phyloP scores from a whole-genome alignment of 2,113 vertebrate genomes.

The Seriola rivoliana region DNA sequence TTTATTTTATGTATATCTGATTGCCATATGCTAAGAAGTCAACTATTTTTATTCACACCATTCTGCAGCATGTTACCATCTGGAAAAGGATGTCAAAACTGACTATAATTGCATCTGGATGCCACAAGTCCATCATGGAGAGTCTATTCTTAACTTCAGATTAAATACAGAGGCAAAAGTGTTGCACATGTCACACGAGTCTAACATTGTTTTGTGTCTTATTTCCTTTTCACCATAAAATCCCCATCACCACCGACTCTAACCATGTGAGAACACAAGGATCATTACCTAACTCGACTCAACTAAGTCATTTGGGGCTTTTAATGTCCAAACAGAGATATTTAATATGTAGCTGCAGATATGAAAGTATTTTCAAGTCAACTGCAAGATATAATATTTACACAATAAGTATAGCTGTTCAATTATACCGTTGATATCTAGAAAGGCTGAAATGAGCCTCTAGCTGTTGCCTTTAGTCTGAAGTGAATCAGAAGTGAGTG shows the following conservation, averaged over 20 bases:
- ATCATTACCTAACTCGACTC: conserved; percentile 14
- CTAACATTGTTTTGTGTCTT: background rate
- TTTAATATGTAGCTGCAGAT: conserved; percentile 10
- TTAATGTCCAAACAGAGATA: conserved; percentile 4
- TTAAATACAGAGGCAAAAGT: background rate
- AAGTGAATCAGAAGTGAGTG: background rate
- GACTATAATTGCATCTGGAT: background rate
- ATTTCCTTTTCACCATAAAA: conserved; percentile 12
- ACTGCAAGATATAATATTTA: conserved; percentile 13
- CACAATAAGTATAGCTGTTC: background rate
- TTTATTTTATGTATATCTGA: conserved; percentile 12
- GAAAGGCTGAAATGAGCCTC: background rate
- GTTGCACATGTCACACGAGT: background rate
- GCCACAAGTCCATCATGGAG: background rate
- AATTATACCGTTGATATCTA: background rate
- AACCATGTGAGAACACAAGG: background rate
- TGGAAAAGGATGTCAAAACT: background rate
- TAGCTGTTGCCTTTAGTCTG: background rate
- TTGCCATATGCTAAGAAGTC: background rate
- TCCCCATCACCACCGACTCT: background rate
- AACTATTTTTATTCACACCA: background rate
- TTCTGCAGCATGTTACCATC: background rate
- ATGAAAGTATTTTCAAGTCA: background rate
- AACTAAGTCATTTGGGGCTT: conserved; percentile 17
- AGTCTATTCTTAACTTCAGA: background rate